These are phyloP conservation scores for Spheniscus mendiculus DNA, from an alignment of 2,113 vertebrate genomes.

Conservation along the genomic window DNA sequence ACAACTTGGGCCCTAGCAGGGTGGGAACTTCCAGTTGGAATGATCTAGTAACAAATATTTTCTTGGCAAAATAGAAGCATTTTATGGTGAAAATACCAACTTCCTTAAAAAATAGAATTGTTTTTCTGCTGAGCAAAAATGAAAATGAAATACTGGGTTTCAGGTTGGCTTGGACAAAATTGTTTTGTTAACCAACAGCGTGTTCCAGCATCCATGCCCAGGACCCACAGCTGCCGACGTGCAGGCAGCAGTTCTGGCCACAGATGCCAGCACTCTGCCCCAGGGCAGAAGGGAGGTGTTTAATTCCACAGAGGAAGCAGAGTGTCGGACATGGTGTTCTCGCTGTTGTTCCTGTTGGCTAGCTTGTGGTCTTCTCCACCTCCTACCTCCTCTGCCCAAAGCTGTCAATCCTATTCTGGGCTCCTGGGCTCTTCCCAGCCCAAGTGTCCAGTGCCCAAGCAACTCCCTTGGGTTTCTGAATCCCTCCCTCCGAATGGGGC, in stretches of 20 bases:
- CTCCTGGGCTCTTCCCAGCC: not conserved
- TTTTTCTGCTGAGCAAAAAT: constrained; percentile 32
- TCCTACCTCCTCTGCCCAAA: not conserved
- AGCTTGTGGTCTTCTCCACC: constrained; percentile 32
- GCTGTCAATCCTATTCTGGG: constrained; percentile 16
- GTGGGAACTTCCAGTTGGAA: not conserved
- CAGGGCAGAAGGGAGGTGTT: not conserved
- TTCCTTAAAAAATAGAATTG: constrained; percentile 26
- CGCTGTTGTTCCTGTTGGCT: not conserved
- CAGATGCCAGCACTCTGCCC: not conserved
- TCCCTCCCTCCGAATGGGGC: not conserved
- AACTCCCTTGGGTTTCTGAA: not conserved
- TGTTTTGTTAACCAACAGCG: not conserved
- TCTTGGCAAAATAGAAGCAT: constrained; percentile 20
- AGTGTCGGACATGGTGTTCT: constrained; percentile 16
- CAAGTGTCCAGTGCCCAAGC: not conserved
- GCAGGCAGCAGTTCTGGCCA: not conserved
- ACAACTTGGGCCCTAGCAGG: not conserved
- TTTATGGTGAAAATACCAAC: not conserved
- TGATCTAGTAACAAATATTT: constrained; percentile 16
- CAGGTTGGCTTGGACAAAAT: not conserved
- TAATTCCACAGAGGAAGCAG: not conserved
- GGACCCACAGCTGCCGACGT: not conserved
- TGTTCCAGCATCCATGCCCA: not conserved
- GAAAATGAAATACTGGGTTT: constrained; percentile 21